Conservation (phyloP, 2,113 vertebrate species). For the Passer montanus region DNA sequence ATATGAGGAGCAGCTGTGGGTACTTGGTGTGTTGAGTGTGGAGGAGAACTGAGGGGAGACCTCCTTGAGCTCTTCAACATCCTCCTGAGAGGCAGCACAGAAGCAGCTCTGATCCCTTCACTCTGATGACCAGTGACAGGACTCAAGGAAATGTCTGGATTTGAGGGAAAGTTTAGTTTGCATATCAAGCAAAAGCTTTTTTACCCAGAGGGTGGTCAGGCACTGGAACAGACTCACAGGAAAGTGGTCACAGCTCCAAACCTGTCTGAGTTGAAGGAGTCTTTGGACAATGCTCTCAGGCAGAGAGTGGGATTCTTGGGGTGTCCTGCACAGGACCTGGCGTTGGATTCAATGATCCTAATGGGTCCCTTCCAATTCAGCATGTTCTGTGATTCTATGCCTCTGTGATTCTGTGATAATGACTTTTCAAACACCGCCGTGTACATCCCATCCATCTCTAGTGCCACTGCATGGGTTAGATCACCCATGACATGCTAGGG, state of each 20-base stretch:
- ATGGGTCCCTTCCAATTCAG: neutral
- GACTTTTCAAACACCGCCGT: fast-evolving
- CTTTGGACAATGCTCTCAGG: neutral
- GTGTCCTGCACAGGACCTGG: neutral
- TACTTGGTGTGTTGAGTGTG: neutral
- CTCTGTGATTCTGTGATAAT: neutral
- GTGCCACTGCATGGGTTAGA: neutral
- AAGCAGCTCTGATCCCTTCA: neutral
- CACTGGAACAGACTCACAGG: neutral
- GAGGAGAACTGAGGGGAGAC: neutral
- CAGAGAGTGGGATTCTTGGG: neutral
- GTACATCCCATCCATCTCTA: fast-evolving
- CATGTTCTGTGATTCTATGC: neutral
- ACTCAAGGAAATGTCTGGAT: neutral
- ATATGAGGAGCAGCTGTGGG: neutral
- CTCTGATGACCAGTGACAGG: neutral
- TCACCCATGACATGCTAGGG: neutral
- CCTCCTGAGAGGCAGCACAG: fast-evolving
- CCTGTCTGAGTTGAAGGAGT: neutral
- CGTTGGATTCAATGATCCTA: neutral
- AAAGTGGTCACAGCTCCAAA: neutral
- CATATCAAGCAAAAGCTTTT: neutral
- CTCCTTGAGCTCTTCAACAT: neutral
- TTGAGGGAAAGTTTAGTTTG: neutral
- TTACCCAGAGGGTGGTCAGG: neutral